A percentile compares a stretch with the other conserved stretches of the same genome.
These are phyloP conservation scores for Oenanthe melanoleuca DNA, from an alignment of 2,113 vertebrate genomes.

Conservation along the genomic window DNA sequence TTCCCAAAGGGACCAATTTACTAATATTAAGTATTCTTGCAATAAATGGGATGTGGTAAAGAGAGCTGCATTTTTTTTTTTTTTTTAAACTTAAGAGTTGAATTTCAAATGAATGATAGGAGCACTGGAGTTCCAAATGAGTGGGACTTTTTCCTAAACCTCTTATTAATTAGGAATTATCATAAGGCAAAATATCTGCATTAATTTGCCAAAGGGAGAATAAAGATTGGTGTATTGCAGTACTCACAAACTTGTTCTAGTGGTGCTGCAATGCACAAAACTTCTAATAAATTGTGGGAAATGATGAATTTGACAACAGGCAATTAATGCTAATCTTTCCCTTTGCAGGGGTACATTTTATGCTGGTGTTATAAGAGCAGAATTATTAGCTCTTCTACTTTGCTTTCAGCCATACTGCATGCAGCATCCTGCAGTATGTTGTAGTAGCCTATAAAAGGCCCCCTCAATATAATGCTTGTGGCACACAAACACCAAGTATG, in stretches of 20 bases:
- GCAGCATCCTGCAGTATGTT: not conserved
- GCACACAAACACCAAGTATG: not conserved
- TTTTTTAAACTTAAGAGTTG: constrained; percentile 9
- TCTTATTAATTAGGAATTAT: constrained; percentile 69
- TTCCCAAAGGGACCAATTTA: constrained; percentile 84
- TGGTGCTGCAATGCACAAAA: constrained; percentile 56
- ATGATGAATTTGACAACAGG: constrained; percentile 64
- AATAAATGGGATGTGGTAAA: constrained; percentile 63
- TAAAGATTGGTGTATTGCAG: constrained; percentile 58
- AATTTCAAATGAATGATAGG: constrained; percentile 71
- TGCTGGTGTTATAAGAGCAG: constrained; percentile 32
- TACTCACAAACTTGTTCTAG: constrained; percentile 26
- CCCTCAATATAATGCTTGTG: not conserved
- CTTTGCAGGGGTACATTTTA: constrained; percentile 48
- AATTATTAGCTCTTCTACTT: constrained; percentile 13
- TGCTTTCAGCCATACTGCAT: not conserved
- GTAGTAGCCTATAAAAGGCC: not conserved
- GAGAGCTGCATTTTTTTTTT: not conserved
- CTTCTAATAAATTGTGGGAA: constrained; percentile 58
- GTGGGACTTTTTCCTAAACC: constrained; percentile 52
- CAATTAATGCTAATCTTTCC: constrained; percentile 58
- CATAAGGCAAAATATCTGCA: constrained; percentile 57
- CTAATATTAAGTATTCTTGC: constrained; percentile 73
- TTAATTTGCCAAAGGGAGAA: constrained; percentile 51
- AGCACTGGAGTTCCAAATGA: constrained; percentile 52